A percentile compares a stretch with the other conserved stretches of the same genome.
phyloP scores from a whole-genome alignment of 30 jellyfish, hydroid and myxozoan species.

The Turritopsis dohrnii region DNA sequence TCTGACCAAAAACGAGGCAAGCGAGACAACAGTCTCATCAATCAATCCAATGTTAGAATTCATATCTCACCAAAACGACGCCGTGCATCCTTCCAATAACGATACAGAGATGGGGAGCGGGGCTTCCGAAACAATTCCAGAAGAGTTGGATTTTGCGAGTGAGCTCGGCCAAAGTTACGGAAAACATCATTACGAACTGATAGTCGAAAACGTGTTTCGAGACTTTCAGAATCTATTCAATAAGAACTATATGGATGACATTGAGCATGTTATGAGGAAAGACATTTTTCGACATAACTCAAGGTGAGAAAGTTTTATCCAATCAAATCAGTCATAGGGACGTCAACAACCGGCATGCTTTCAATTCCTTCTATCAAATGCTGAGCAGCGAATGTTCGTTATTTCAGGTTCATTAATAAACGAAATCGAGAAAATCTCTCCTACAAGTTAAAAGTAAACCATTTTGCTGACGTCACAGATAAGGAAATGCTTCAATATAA shows the following conservation, averaged over 20 bases:
- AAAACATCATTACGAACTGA: slow-evolving; percentile 46
- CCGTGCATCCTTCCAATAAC: slow-evolving; percentile 21
- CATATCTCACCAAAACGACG: slow-evolving; percentile 58
- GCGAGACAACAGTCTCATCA: slow-evolving; percentile 55
- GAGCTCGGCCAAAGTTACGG: neutral
- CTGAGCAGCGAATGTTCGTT: neutral
- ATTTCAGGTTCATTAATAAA: slow-evolving; percentile 50
- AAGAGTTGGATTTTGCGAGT: neutral
- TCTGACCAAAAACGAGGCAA: slow-evolving; percentile 48
- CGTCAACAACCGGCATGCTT: no score
- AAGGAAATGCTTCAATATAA: slow-evolving; percentile 64
- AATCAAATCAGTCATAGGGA: neutral
- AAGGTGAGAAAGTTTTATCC: slow-evolving; percentile 40
- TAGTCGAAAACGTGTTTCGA: slow-evolving; percentile 50
- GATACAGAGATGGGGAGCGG: neutral
- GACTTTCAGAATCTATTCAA: slow-evolving; percentile 47
- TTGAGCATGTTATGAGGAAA: slow-evolving; percentile 76
- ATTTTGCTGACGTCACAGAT: slow-evolving; percentile 86
- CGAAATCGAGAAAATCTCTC: slow-evolving; percentile 62
- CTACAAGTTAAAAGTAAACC: slow-evolving; percentile 59
- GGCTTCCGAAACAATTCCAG: slow-evolving; percentile 7
- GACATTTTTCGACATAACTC: slow-evolving; percentile 75
- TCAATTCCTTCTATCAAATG: no score
- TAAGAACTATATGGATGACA: slow-evolving; percentile 44
- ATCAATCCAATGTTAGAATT: slow-evolving; percentile 81